A percentile compares a stretch with the other conserved stretches of the same genome.
These are phyloP conservation scores for Brachionus manjavacas DNA, from an alignment of 1,140 invertebrate genomes.

Conservation along the genomic window DNA sequence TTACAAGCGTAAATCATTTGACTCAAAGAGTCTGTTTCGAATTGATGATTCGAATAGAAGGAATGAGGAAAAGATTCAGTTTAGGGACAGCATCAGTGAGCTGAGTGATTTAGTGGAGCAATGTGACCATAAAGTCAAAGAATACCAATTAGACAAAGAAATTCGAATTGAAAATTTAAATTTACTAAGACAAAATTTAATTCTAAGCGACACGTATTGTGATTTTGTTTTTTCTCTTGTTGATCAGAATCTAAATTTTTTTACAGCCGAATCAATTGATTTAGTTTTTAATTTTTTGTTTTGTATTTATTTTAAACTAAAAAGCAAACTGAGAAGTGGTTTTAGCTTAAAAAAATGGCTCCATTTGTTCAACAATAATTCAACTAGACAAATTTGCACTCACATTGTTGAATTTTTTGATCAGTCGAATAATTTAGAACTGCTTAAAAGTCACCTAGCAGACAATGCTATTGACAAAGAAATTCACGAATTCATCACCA, in stretches of 20 bases:
- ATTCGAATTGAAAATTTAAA: background rate
- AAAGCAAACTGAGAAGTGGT: background rate
- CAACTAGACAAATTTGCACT: background rate
- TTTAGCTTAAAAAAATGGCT: background rate
- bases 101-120: conserved; percentile 58
- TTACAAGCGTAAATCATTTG: conserved; percentile 66
- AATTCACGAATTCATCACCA: background rate
- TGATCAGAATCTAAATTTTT: background rate
- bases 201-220: background rate
- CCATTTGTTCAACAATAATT: background rate
- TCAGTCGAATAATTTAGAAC: background rate
- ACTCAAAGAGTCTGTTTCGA: conserved; percentile 60
- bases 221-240: background rate
- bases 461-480: background rate
- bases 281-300: conserved; percentile 9
- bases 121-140: background rate
- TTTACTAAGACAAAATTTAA: conserved; percentile 21
- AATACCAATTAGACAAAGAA: background rate
- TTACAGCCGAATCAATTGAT: background rate
- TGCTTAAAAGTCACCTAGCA: background rate
- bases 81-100: conserved; percentile 58
- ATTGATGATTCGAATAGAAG: background rate
- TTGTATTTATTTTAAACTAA: background rate
- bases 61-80: background rate
- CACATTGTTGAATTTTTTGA: background rate